Evolutionary conservation across 2,888 invertebrate species (phyloP).

Genomic region (Drosophila birchii): DNA sequence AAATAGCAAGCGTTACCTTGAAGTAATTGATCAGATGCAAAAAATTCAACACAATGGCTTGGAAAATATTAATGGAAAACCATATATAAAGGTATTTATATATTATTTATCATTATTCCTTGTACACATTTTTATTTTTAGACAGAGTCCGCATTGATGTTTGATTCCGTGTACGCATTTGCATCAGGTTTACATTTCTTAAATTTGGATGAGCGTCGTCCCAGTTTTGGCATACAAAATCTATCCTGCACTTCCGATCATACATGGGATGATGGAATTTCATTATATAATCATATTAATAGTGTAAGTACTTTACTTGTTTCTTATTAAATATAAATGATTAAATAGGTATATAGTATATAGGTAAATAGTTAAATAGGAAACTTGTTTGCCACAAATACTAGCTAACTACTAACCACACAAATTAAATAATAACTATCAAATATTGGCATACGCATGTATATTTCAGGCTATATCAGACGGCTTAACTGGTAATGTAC

Average conservation of each 20-base stretch:
- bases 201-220: conserved; percentile 89
- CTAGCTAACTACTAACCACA: no score
- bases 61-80: conserved; percentile 89
- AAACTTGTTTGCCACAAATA: no score
- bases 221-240: conserved; percentile 89
- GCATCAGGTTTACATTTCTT: conserved; percentile 89
- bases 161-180: conserved; percentile 93
- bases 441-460: background rate
- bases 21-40: conserved; percentile 93
- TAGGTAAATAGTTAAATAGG: no score
- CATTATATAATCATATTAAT: conserved; percentile 88
- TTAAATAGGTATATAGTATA: no score
- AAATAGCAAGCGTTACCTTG: conserved; percentile 90
- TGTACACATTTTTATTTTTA: conserved; percentile 79
- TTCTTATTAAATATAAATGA: background rate
- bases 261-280: conserved; percentile 92
- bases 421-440: background rate
- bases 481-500: conserved; percentile 94
- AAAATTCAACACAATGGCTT: conserved; percentile 93
- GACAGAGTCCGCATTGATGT: conserved; percentile 94
- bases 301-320: background rate
- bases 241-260: conserved; percentile 92
- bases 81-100: conserved; percentile 88
- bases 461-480: conserved; percentile 89
- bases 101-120: background rate